Base-by-base conservation (phyloP, 2,113 vertebrate genomes). In the Caranx ignobilis region DNA sequence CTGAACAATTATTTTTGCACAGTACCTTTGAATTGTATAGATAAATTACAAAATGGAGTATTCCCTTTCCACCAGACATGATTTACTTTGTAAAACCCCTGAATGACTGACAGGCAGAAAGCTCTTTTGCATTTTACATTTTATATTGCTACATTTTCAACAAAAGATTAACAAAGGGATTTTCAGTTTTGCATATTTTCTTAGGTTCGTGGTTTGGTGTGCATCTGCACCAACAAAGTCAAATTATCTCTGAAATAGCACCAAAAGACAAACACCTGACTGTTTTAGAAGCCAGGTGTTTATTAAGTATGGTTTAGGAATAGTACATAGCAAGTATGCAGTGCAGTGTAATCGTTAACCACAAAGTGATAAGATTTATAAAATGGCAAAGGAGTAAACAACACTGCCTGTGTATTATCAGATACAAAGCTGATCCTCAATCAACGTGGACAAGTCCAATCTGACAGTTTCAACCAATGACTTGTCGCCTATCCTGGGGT, bases 1-100 rank as follows among this genome's bases (percentile, higher is more conserved):
- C 93, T 95, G 93, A 95, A 95, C 91, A 90, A 92, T 90, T 89
- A 82, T 57, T 86, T 93, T 93, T 94, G 93, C 93, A 95, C 94
- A 94, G 94, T 94, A 95, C 95, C 94, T 91, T 86, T 91, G 47
- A 94, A 88, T 92, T 90, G 91, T 86, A 87, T 87, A 86, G 88
- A 91, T 90, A 93, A 93, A 93, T 92, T 91, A 93, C 89, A 90
- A 87, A 91, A 89, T 90, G 89, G 89, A 94, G 77, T 88, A 88
- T 93, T 94, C 93, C 93, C 93, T 94, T 94, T 94, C 87, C 84
- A 92, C 89, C 82, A 93, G 84, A 92, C 79, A 89, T 61, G 67
- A 92, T 91, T 93, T 84, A 78, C 83, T 90, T 91, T 79, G 82
- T 87, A 91, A 93, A 90, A 86, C 81, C 90, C 90, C 91, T 91